Evolutionary conservation across 2,113 vertebrate genomes (phyloP), one percentile per base, ranked within the genome.

Genomic region (Phaetusa simplex): DNA sequence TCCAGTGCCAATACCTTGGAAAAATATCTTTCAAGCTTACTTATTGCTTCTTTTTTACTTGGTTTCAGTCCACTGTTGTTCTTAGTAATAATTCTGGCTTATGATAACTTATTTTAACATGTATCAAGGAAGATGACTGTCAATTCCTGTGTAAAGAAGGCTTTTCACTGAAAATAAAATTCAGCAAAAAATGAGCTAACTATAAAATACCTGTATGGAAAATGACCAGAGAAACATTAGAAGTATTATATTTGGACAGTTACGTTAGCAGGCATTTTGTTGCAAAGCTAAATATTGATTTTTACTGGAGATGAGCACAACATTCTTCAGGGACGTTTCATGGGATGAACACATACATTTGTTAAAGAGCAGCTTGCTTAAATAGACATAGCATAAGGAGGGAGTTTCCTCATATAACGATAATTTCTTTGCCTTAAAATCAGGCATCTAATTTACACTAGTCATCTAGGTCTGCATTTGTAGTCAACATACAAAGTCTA

Each of bases 91-190:
- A 86, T 32, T 88, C 88, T 93, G 36, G 7, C 23, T 96, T 96
- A 83, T 94, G 67, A 78, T 96, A 95, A 93, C 34, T 24, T 91
- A 30, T 86, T 97, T 97, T 91, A 94, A 83, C 19, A 88, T 56
- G 27, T 83, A 90, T 86, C 50, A 79, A 84, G 17, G 55, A 88
- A 45, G 3, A 22, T 96, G 66, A 23, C 30, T 94, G 52, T 93
- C 65, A 93, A 29, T 74, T 19, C 17, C 20, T 80, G 21, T 71
- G 71, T 76, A 64, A 88, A 86, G 49, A 88, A 93, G 38, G 4
- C 20, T 38, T 49, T 49, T 22, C 9, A 22, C 47, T 49, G 21
- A 21, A 47, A 47, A 47, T 22, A 49, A 22, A 49, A 49, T 11
- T 95, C 56, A 95, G 53, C 3, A 93, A 93, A 70, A 93, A 96